phyloP scores from a whole-genome alignment of 1,140 invertebrate genomes.

The Drosophila simulans region DNA sequence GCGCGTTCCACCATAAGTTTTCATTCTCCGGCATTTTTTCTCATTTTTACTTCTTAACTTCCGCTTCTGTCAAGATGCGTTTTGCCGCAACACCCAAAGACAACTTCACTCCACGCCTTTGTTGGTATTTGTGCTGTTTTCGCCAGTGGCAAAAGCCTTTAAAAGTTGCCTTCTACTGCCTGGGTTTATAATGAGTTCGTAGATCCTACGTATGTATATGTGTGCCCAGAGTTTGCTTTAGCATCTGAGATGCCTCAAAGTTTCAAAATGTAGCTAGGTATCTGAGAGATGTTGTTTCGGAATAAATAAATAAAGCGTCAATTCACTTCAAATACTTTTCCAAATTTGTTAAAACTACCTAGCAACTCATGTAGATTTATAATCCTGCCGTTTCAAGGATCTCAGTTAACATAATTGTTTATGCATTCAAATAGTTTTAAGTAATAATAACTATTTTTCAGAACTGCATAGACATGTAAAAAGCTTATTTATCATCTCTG shows the following conservation, averaged over 20 bases:
- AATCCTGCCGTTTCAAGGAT: too few relatives aligned
- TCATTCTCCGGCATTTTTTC: conserved; percentile 41
- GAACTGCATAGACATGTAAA: neutral
- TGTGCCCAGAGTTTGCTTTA: conserved; percentile 11
- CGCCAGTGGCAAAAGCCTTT: conserved; percentile 57
- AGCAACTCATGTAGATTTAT: too few relatives aligned
- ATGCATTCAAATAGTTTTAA: too few relatives aligned
- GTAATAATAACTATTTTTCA: too few relatives aligned
- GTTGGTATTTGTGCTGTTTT: conserved; percentile 50
- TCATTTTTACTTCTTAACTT: conserved; percentile 27
- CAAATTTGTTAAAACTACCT: too few relatives aligned
- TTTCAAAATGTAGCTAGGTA: neutral
- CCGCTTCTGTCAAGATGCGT: conserved; percentile 64
- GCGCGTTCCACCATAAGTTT: conserved; percentile 54
- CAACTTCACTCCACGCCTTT: conserved; percentile 48
- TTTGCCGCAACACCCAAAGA: conserved; percentile 64
- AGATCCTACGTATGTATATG: conserved; percentile 1
- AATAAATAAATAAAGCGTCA: too few relatives aligned
- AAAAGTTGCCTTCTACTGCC: conserved; percentile 67
- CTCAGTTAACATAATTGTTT: too few relatives aligned
- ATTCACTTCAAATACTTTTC: neutral
- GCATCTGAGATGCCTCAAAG: neutral
- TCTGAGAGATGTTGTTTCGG: neutral
- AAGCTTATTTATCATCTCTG: conserved; percentile 16
- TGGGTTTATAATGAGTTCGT: conserved; percentile 73